A percentile compares a stretch with the other conserved stretches of the same genome.
Conservation (phyloP, 2,888 invertebrate genomes). For the Erebia epiphron region DNA sequence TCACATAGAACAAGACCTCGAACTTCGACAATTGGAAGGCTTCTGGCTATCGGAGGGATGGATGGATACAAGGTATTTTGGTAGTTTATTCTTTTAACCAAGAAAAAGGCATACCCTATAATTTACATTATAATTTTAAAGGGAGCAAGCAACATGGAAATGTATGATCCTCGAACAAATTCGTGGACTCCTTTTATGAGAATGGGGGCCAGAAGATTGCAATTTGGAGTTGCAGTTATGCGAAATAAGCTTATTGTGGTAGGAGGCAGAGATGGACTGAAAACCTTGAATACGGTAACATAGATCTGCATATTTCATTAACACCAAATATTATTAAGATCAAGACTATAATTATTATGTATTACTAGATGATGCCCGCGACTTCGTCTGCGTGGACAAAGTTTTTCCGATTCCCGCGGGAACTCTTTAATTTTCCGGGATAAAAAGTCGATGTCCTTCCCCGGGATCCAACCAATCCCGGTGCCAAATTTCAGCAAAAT, state of each 20-base stretch:
- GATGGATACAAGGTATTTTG: slow-evolving; percentile 86
- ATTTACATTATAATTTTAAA: slow-evolving; percentile 38
- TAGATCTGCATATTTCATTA: neutral
- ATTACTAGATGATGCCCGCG: too few relatives aligned
- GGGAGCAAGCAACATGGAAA: slow-evolving; percentile 95
- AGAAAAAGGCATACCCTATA: neutral
- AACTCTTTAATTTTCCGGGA: too few relatives aligned
- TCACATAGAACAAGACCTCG: slow-evolving; percentile 93
- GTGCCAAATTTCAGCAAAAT: too few relatives aligned
- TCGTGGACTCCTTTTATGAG: slow-evolving; percentile 89
- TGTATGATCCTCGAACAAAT: slow-evolving; percentile 92
- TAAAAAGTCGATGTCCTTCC: too few relatives aligned
- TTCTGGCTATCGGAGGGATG: slow-evolving; percentile 96
- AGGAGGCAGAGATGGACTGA: slow-evolving; percentile 96
- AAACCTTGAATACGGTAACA: slow-evolving; percentile 93
- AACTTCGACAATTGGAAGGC: slow-evolving; percentile 94
- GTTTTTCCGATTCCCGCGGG: too few relatives aligned
- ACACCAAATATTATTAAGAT: too few relatives aligned
- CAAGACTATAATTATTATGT: too few relatives aligned
- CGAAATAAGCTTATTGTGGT: slow-evolving; percentile 92
- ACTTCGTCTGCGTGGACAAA: too few relatives aligned
- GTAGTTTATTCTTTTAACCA: neutral
- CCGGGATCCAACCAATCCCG: too few relatives aligned
- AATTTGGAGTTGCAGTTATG: slow-evolving; percentile 95
- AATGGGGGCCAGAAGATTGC: slow-evolving; percentile 91